Evolutionary conservation across 2,888 invertebrate genomes (phyloP).

Genomic region (Acronicta aceris): DNA sequence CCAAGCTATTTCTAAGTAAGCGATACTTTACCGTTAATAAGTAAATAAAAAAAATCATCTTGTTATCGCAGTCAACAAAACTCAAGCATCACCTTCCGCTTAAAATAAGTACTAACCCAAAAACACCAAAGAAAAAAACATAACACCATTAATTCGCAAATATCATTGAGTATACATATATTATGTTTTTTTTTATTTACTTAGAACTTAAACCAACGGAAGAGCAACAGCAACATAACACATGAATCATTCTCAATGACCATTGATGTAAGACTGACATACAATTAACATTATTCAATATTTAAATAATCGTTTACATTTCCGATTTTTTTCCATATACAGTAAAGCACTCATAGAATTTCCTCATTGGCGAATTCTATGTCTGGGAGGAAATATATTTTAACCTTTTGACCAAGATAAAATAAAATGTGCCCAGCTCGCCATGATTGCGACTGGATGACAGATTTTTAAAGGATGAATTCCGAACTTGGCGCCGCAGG

Average conservation of each 20-base stretch:
- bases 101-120: constrained; percentile 12
- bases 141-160: constrained; percentile 37
- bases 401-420: no score
- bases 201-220: constrained; percentile 24
- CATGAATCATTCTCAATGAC: constrained; percentile 16
- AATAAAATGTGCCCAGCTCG: constrained; percentile 1
- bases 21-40: constrained; percentile 21
- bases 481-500: no score
- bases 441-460: no score
- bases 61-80: not conserved
- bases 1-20: not conserved
- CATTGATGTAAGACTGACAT: not conserved
- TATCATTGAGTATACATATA: constrained; percentile 15
- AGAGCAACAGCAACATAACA: constrained; percentile 18
- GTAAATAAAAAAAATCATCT: constrained; percentile 19
- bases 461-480: no score
- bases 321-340: constrained; percentile 18
- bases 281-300: constrained; percentile 30
- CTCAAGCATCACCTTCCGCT: constrained; percentile 20
- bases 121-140: constrained; percentile 31
- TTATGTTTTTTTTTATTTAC: constrained; percentile 25
- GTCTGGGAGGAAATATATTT: constrained; percentile 22
- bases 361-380: constrained; percentile 22
- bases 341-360: constrained; percentile 4
- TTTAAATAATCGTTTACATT: constrained; percentile 23